Evolutionary conservation across 2,113 vertebrate genomes (phyloP), one percentile per base, ranked within the genome.

Genomic region (Esox niger): DNA sequence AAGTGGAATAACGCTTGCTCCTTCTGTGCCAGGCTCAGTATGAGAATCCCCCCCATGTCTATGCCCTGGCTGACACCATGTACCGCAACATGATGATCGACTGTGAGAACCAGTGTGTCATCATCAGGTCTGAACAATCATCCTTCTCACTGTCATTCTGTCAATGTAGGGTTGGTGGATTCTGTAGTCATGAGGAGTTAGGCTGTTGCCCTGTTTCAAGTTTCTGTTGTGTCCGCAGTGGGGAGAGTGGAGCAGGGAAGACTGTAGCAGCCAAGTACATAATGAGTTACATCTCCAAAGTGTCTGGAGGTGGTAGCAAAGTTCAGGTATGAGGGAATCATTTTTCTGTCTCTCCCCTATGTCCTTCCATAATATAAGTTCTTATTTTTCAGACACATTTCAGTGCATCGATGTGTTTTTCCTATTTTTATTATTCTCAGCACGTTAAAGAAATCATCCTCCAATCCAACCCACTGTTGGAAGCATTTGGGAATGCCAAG

Each of bases 361-460:
- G n/a, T n/a, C n/a, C n/a, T 2, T 31, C 59, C 20, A n/a, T 38
- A 23, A 8, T 21, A 32, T 32, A 3, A 20, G 9, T 23, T 13
- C 55, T 29, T 27, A 23, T 29, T n/a, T 26, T 25, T 57, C 23
- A 21, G 11, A 13, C 55, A 13, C 47, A 21, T 52, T 15, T 52
- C 8, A 52, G n/a, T 21, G 47, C n/a, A 1, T 57, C n/a, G 10
- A n/a, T 31, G 17, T 56, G 21, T 56, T 6, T 26, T 25, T 4
- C 58, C 38, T 60, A 9, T 52, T 52, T 15, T 21, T 33, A 17
- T 62, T 27, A 52, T 65, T 6, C 31, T 2, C 88, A 98, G 97
- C 95, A 95, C 0, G 95, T 98, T 15, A 98, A 98, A 85, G 96
- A 98, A 73, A 98, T 98, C 83, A 98, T 98, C 83, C 91, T 98